Conservation (phyloP, 2,113 vertebrate species). For the Oreochromis aureus region DNA sequence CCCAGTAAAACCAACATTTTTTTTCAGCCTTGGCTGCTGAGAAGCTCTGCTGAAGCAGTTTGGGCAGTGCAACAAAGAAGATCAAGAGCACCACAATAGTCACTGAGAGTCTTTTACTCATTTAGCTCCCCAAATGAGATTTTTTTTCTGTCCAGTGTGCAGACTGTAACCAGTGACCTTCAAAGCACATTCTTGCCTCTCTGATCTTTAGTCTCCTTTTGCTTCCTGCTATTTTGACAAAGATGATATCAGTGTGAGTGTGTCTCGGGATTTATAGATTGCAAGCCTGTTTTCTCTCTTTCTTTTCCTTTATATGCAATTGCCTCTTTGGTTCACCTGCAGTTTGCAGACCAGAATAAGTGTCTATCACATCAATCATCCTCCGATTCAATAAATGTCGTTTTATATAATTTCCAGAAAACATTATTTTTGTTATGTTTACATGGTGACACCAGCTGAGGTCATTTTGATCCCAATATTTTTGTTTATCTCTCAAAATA, state of each 20-base stretch:
- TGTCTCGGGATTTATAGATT: conserved; percentile 17
- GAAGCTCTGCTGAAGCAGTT: conserved; percentile 28
- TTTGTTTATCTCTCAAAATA: neutral
- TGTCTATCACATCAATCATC: neutral
- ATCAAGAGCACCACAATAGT: conserved; percentile 54
- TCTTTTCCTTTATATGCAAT: neutral
- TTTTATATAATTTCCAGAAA: neutral
- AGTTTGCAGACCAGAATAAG: conserved; percentile 12
- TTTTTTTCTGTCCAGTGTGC: conserved; percentile 31
- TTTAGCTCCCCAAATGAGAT: conserved; percentile 48
- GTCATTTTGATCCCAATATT: neutral
- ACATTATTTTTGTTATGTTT: neutral
- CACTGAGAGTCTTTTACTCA: conserved; percentile 46
- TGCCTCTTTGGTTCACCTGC: conserved; percentile 1
- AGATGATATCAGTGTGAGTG: conserved; percentile 8
- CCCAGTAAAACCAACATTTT: conserved; percentile 14
- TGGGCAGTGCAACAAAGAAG: conserved; percentile 47
- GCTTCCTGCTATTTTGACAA: conserved; percentile 21
- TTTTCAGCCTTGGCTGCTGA: neutral
- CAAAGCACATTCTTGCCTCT: conserved; percentile 36
- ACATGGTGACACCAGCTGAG: neutral
- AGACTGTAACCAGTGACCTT: conserved; percentile 54
- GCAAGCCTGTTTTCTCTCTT: conserved; percentile 21
- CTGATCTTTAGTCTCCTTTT: conserved; percentile 34
- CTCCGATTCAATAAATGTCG: neutral